Evolutionary conservation across 2,888 invertebrate species (phyloP).

Genomic region (Andrena trimmerana): DNA sequence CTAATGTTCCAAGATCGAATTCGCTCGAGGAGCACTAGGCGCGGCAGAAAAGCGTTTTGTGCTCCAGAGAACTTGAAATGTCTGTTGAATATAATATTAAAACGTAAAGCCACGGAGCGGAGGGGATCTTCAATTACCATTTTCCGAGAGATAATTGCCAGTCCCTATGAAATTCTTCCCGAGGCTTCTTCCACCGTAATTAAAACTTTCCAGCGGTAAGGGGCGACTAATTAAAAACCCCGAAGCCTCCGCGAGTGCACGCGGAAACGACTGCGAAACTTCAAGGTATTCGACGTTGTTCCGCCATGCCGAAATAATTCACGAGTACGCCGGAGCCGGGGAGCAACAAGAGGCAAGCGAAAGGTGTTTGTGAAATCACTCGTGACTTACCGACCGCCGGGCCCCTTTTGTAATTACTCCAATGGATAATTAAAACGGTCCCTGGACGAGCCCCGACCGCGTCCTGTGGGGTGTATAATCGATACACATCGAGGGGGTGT

Average conservation of each 20-base stretch:
- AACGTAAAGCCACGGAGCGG: not conserved
- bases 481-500: conserved; percentile 80
- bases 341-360: not conserved
- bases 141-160: not conserved
- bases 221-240: not conserved
- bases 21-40: no score
- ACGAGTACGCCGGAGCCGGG: no score
- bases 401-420: conserved; percentile 75
- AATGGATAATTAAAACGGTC: conserved; percentile 78
- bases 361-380: conserved; percentile 30
- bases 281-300: not conserved
- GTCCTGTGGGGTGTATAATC: conserved; percentile 80
- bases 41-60: no score
- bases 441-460: conserved; percentile 69
- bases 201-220: conserved; percentile 23
- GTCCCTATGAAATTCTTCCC: conserved; percentile 49
- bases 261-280: not conserved
- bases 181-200: conserved; percentile 16
- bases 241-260: not conserved
- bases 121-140: conserved; percentile 64
- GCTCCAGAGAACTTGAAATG: no score
- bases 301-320: not conserved
- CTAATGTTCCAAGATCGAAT: no score
- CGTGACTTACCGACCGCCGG: conserved; percentile 69
- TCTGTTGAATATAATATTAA: not conserved